Conservation (phyloP, 1,140 invertebrate genomes). For the Panagrolaimus sp. region DNA sequence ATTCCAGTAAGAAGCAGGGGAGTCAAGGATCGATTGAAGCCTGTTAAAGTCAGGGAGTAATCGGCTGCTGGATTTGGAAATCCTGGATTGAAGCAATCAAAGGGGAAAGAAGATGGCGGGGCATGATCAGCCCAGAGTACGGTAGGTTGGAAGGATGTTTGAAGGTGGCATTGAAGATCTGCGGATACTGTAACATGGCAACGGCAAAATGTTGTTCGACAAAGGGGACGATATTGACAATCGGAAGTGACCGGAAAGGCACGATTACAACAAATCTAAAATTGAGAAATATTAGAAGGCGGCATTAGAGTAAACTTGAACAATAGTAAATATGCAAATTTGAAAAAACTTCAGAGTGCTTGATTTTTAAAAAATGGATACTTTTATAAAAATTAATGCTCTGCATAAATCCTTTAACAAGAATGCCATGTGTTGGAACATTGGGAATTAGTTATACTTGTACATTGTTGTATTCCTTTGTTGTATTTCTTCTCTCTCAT, state of each 20-base stretch:
- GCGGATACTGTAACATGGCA: slow-evolving; percentile 5
- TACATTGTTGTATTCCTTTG: no score
- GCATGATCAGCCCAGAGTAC: slow-evolving; percentile 1
- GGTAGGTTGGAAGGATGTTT: neutral
- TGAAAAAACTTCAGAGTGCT: no score
- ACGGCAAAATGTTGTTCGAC: neutral
- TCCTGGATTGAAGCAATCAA: neutral
- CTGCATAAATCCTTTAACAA: no score
- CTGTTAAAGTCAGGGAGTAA: neutral
- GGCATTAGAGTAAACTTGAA: no score
- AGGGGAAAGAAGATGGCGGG: neutral
- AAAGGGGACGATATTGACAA: slow-evolving; percentile 3
- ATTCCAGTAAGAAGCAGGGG: neutral
- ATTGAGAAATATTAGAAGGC: no score
- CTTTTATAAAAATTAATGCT: no score
- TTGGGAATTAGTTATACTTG: no score
- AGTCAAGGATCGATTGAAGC: neutral
- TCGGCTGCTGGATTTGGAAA: neutral
- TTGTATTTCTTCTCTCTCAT: no score
- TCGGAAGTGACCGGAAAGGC: neutral
- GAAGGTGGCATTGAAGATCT: neutral
- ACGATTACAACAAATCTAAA: slow-evolving; percentile 7
- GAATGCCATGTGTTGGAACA: no score
- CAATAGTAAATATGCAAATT: no score
- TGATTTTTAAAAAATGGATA: no score